Conservation (phyloP, 2,113 vertebrate species). For the Onychorhynchus coronatus region DNA sequence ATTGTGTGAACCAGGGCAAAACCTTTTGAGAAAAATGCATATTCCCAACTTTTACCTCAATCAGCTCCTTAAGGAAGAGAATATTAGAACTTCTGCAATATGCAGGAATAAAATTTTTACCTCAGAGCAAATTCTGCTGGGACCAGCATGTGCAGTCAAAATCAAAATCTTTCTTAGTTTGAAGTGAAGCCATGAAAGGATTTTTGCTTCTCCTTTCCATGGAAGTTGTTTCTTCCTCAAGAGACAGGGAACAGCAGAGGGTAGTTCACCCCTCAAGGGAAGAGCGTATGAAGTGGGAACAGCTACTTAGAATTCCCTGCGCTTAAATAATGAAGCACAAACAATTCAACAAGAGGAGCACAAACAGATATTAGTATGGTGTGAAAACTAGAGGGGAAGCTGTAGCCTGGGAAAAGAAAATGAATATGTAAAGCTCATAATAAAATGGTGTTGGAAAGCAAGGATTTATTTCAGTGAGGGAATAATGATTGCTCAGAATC, state of each 20-base stretch:
- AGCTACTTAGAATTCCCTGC: conserved; percentile 27
- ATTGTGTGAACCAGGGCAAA: not conserved
- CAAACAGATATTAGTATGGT: not conserved
- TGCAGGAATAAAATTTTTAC: not conserved
- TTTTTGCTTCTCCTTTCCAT: not conserved
- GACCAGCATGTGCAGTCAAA: not conserved
- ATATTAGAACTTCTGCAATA: not conserved
- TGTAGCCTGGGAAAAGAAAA: not conserved
- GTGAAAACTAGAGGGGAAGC: not conserved
- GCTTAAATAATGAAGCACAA: not conserved
- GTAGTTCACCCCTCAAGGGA: not conserved
- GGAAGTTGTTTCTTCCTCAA: not conserved
- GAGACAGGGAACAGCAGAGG: not conserved
- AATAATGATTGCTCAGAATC: not conserved
- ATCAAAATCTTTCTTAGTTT: not conserved
- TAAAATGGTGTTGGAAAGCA: not conserved
- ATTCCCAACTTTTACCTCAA: not conserved
- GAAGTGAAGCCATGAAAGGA: not conserved
- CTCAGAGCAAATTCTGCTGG: not conserved
- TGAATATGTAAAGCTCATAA: not conserved
- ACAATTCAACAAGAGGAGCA: not conserved
- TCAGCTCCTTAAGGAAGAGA: not conserved
- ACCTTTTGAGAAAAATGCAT: not conserved
- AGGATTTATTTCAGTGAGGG: not conserved
- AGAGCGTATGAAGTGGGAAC: not conserved